These are phyloP conservation scores for Fissipunctia ypsillon DNA, from an alignment of 2,888 invertebrate species.

Conservation along the genomic window DNA sequence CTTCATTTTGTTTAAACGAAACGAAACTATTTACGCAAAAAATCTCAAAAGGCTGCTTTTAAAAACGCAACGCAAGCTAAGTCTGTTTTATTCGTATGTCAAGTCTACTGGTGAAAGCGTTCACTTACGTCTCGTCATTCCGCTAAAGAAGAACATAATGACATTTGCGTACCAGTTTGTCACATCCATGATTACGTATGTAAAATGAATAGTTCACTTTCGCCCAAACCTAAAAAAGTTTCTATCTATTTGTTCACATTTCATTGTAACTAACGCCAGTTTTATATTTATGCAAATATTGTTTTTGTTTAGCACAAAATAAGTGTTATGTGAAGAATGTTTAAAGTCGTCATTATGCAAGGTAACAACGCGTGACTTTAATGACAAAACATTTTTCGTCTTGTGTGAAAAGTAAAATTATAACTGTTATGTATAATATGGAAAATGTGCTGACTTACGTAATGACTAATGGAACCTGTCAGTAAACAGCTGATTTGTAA, in stretches of 20 bases:
- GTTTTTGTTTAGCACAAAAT: constrained; percentile 38
- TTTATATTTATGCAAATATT: constrained; percentile 45
- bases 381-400: constrained; percentile 46
- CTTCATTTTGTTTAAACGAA: not conserved
- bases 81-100: constrained; percentile 38
- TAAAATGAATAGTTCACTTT: constrained; percentile 54
- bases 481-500: not conserved
- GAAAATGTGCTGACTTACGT: constrained; percentile 9
- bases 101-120: constrained; percentile 58
- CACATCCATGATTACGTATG: constrained; percentile 61
- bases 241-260: constrained; percentile 42
- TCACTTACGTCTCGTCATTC: constrained; percentile 47
- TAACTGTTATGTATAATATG: constrained; percentile 27
- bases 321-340: constrained; percentile 33
- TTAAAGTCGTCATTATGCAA: constrained; percentile 39
- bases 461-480: not conserved
- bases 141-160: constrained; percentile 54
- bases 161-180: constrained; percentile 65
- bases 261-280: constrained; percentile 33
- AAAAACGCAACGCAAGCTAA: constrained; percentile 35
- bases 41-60: not conserved
- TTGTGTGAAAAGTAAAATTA: constrained; percentile 48
- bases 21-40: not conserved
- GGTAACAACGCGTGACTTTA: constrained; percentile 46
- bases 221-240: constrained; percentile 48